Base-by-base conservation (phyloP, 2,113 vertebrate genomes). In the Furnarius figulus region DNA sequence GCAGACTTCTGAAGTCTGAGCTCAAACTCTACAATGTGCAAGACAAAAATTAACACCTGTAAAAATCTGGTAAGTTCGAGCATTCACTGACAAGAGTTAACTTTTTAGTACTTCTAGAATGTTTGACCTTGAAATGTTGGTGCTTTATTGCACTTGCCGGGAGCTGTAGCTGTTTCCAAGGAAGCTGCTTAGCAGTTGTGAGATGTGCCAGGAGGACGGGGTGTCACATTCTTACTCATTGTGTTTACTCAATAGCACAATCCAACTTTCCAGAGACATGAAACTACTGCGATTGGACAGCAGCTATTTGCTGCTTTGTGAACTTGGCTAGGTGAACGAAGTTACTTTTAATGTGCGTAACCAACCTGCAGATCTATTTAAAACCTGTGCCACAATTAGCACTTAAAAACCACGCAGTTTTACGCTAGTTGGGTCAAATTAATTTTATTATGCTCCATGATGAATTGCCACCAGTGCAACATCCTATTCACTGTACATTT, bases 391-490 rank as follows among this genome's bases (percentile, higher is more conserved):
- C 28, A 3, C 37, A 76, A 44, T 91, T 79, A 76, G 83, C 74
- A 87, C 89, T 90, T 76, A 96, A 93, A 95, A 96, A 89, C 91
- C 94, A 97, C 95, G 92, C 95, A 90, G 53, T 82, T 95, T 96
- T 92, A 95, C 52, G 8, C 73, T 97, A 89, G 89, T 97, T 97
- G 97, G 95, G 94, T 98, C 98, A 98, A 98, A 98, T 98, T 98
- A 98, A 98, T 98, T 98, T 98, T 98, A 98, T 98, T 98, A 98
- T 97, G 98, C 93, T 98, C 95, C 97, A 97, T 98, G 98, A 98
- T 98, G 98, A 98, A 98, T 98, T 98, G 98, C 98, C 98, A 98
- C 98, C 98, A 98, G 98, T 98, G 98, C 98, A 98, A 98, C 97
- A 98, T 98, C 98, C 97, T 98, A 98, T 97, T 98, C 96, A 98